phyloP scores from a whole-genome alignment of 1,140 invertebrate genomes.

The Drosophila persimilis region DNA sequence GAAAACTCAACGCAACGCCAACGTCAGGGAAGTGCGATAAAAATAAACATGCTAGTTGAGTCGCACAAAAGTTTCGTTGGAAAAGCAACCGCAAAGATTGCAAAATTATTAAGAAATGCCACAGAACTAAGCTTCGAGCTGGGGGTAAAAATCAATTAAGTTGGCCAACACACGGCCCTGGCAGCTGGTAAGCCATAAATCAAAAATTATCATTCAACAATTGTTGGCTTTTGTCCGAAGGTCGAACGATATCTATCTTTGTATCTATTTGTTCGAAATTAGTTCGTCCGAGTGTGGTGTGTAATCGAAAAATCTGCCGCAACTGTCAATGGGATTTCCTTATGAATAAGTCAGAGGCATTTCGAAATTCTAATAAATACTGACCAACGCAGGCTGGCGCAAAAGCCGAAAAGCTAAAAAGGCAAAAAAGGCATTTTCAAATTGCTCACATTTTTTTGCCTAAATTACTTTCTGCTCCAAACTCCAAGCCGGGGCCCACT shows the following conservation, averaged over 20 bases:
- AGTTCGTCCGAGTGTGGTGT: constrained; percentile 23
- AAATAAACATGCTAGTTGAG: constrained; percentile 57
- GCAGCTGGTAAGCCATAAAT: constrained; percentile 42
- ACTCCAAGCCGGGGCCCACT: too few species aligned
- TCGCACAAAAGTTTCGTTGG: constrained; percentile 10
- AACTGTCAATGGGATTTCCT: constrained; percentile 62
- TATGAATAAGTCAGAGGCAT: constrained; percentile 42
- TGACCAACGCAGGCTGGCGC: not conserved
- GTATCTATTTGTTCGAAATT: too few species aligned
- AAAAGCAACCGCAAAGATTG: constrained; percentile 6
- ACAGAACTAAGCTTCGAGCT: constrained; percentile 12
- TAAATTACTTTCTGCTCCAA: constrained; percentile 21
- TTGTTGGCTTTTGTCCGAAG: not conserved
- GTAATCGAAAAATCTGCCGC: constrained; percentile 40
- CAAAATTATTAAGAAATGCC: constrained; percentile 22
- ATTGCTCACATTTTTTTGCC: constrained; percentile 28
- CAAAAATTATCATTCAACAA: constrained; percentile 44
- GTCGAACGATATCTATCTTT: not conserved
- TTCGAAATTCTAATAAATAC: constrained; percentile 35
- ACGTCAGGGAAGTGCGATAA: constrained; percentile 58
- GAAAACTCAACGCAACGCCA: constrained; percentile 13
- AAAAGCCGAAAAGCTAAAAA: not conserved
- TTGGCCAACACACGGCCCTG: constrained; percentile 4
- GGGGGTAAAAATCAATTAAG: constrained; percentile 39
- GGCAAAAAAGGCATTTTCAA: constrained; percentile 38